These are phyloP conservation scores for Zaprionus nigranus DNA, from an alignment of 1,140 invertebrate genomes.

Conservation along the genomic window DNA sequence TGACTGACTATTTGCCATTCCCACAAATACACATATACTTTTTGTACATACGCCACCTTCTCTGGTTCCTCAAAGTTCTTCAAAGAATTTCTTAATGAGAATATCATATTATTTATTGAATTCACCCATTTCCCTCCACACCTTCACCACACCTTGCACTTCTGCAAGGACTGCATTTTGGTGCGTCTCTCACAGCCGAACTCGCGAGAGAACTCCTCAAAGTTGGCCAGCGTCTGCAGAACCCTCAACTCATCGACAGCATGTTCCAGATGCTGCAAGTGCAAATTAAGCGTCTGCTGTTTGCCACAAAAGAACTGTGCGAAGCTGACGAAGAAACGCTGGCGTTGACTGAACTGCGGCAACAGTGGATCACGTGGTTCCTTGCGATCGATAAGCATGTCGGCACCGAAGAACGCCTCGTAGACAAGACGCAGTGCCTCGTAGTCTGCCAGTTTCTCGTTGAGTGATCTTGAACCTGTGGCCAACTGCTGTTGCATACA, in stretches of 20 bases:
- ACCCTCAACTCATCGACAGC: conserved; percentile 92
- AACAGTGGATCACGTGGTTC: conserved; percentile 57
- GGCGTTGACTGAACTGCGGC: conserved; percentile 89
- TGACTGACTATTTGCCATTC: too few relatives aligned
- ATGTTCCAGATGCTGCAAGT: conserved; percentile 90
- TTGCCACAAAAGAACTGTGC: conserved; percentile 95
- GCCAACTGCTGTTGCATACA: conserved; percentile 78
- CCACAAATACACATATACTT: too few relatives aligned
- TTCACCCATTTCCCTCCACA: not conserved
- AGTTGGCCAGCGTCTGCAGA: conserved; percentile 93
- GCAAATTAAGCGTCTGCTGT: conserved; percentile 91
- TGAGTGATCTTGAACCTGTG: conserved; percentile 68
- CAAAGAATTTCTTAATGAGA: too few relatives aligned
- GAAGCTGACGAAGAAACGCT: conserved; percentile 93
- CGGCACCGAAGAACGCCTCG: conserved; percentile 62
- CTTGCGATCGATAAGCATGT: conserved; percentile 30
- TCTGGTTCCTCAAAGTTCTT: too few relatives aligned
- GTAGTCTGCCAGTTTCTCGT: conserved; percentile 77
- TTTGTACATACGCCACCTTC: too few relatives aligned
- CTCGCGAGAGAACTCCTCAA: conserved; percentile 90
- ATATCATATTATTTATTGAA: not conserved
- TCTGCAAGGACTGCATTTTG: conserved; percentile 92
- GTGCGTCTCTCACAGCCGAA: conserved; percentile 89
- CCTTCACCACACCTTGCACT: conserved; percentile 93
- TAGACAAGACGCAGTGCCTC: conserved; percentile 73